These are phyloP conservation scores for Agapornis canus DNA, from an alignment of 2,797 vertebrate species.

Conservation along the genomic window DNA sequence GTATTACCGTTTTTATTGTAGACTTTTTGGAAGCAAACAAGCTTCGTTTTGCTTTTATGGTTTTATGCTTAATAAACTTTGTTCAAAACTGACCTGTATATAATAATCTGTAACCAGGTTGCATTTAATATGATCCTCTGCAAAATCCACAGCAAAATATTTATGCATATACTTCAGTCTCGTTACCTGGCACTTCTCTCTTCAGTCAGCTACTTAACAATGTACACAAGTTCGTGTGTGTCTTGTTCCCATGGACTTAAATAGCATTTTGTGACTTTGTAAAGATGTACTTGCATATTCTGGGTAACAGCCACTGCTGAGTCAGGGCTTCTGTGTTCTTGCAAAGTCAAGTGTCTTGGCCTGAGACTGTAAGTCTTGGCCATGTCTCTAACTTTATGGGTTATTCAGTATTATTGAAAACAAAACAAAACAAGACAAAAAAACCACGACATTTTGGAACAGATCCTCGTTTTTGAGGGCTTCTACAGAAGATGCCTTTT, in stretches of 20 bases:
- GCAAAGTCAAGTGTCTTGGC: neutral
- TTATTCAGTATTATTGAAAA: neutral
- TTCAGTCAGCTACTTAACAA: neutral
- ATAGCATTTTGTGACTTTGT: neutral
- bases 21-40: conserved; percentile 1
- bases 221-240: accelerated
- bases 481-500: neutral
- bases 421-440: neutral
- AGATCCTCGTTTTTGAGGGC: neutral
- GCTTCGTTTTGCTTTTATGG: conserved; percentile 9
- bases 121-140: neutral
- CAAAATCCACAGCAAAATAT: neutral
- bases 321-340: neutral
- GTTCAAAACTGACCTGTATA: neutral
- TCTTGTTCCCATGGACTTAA: neutral
- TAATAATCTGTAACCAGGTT: neutral
- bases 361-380: neutral
- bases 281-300: neutral
- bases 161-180: neutral
- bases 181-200: neutral
- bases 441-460: neutral
- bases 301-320: neutral
- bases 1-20: conserved; percentile 9
- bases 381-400: neutral
- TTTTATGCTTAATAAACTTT: neutral